These are phyloP conservation scores for Cephalopterus ornatus DNA, from an alignment of 2,113 vertebrate species.

Conservation along the genomic window DNA sequence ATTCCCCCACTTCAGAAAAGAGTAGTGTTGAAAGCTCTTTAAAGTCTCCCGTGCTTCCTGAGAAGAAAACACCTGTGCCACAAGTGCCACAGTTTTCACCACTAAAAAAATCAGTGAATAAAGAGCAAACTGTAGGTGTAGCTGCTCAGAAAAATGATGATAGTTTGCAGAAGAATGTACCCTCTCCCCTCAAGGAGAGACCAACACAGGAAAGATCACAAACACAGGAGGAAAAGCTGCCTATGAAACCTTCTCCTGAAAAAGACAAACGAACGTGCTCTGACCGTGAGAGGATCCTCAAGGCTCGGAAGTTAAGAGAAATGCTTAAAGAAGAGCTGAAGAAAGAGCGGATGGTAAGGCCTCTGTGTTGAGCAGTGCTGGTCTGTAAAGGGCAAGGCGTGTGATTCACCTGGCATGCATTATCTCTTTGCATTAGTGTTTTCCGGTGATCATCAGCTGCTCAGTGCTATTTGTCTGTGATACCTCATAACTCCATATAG, in stretches of 20 bases:
- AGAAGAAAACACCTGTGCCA: slow-evolving; percentile 79
- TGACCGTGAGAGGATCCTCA: slow-evolving; percentile 85
- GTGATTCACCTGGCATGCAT: not conserved
- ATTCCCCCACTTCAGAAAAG: not conserved
- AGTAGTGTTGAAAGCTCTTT: not conserved
- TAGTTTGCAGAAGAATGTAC: slow-evolving; percentile 19
- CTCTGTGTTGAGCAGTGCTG: not conserved
- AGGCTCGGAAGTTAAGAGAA: slow-evolving; percentile 87
- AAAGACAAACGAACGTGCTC: slow-evolving; percentile 62
- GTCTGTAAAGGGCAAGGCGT: not conserved
- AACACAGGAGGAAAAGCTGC: slow-evolving; percentile 39
- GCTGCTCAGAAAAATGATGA: slow-evolving; percentile 30
- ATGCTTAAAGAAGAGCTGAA: slow-evolving; percentile 85
- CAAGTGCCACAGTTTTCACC: slow-evolving; percentile 73
- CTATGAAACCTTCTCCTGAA: not conserved
- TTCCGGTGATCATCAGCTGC: not conserved
- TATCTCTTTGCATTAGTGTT: not conserved
- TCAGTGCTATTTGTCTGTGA: not conserved
- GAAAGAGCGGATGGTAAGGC: slow-evolving; percentile 84
- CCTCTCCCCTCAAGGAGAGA: slow-evolving; percentile 69
- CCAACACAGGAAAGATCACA: slow-evolving; percentile 44
- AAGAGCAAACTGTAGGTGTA: slow-evolving; percentile 14
- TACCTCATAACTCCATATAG: not conserved
- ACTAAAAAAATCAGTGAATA: slow-evolving; percentile 43
- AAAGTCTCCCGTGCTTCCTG: slow-evolving; percentile 45